Conservation (phyloP, 2,888 invertebrate genomes). For the Priocnemis perturbator region DNA sequence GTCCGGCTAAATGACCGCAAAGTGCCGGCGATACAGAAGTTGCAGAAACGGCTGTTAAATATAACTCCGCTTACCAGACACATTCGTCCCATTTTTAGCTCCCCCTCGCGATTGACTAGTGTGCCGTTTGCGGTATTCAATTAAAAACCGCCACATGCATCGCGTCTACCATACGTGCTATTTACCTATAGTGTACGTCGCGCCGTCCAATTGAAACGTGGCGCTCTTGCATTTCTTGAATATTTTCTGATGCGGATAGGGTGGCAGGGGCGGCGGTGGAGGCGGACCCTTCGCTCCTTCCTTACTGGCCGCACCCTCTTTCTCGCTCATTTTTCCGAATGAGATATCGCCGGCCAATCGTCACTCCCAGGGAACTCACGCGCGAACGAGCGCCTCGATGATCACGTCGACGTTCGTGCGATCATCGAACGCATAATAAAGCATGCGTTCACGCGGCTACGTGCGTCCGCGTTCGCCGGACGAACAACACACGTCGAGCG, state of each 20-base stretch:
- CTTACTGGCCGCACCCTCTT: conserved; percentile 42
- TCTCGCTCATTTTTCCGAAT: conserved; percentile 54
- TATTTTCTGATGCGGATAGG: conserved; percentile 75
- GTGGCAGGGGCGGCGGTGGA: conserved; percentile 55
- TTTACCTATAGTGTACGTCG: conserved; percentile 91
- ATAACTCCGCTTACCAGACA: too few species aligned
- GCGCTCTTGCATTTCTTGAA: conserved; percentile 92
- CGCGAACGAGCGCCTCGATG: neutral
- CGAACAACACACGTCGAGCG: too few species aligned
- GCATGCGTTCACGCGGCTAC: neutral
- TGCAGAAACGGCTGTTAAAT: too few species aligned
- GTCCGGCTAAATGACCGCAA: too few species aligned
- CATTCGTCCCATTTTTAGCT: too few species aligned
- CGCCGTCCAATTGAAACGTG: conserved; percentile 90
- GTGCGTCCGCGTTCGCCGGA: neutral
- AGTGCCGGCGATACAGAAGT: too few species aligned
- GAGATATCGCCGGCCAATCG: conserved; percentile 3
- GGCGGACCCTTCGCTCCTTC: conserved; percentile 46
- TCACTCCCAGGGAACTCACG: conserved; percentile 1
- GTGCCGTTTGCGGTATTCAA: too few species aligned
- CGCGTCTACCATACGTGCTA: conserved; percentile 37
- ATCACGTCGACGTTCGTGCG: neutral
- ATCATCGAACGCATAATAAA: neutral
- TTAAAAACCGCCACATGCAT: too few species aligned
- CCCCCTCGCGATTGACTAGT: too few species aligned